Percentiles rank a stretch among this genome's conserved stretches.
These are phyloP conservation scores for Enteromius fasciolatus DNA, from an alignment of 2,797 vertebrate genomes.

Conservation along the genomic window DNA sequence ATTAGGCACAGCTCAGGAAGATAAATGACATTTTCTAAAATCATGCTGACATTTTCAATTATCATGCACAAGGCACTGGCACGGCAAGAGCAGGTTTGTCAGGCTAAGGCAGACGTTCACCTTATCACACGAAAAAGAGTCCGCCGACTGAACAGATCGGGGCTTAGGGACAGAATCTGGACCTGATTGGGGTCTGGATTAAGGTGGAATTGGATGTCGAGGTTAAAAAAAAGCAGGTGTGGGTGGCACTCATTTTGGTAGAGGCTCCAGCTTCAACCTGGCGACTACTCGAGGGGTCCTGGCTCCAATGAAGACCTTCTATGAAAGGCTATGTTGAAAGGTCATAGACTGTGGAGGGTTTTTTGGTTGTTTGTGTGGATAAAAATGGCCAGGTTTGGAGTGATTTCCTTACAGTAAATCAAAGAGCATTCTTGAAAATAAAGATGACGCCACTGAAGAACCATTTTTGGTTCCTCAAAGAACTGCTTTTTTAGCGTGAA, in stretches of 20 bases:
- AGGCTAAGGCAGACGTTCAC: conserved; percentile 80
- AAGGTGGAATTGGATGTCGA: conserved; percentile 36
- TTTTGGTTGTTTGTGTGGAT: not conserved
- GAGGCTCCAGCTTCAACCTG: not conserved
- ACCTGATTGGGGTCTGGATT: conserved; percentile 35
- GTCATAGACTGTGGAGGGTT: not conserved
- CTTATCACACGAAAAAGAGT: conserved; percentile 80
- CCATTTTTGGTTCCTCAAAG: not conserved
- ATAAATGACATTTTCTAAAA: conserved; percentile 85
- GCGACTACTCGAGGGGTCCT: not conserved
- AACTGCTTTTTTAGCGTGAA: not conserved
- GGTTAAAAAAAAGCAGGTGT: conserved; percentile 1
- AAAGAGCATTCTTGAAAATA: not conserved
- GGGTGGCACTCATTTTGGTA: not conserved
- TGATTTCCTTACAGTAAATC: not conserved
- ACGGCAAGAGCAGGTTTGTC: conserved; percentile 79
- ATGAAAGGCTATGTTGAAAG: conserved; percentile 16
- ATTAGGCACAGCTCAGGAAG: conserved; percentile 68
- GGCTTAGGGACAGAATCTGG: conserved; percentile 33
- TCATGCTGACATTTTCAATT: conserved; percentile 83
- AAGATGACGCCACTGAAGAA: not conserved
- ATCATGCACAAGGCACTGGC: conserved; percentile 81
- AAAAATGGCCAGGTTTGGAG: not conserved
- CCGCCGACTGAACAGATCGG: conserved; percentile 71
- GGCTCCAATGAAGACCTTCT: conserved; percentile 22